These are phyloP conservation scores for Lutjanus erythropterus DNA, from an alignment of 2,113 vertebrate species.

Conservation along the genomic window DNA sequence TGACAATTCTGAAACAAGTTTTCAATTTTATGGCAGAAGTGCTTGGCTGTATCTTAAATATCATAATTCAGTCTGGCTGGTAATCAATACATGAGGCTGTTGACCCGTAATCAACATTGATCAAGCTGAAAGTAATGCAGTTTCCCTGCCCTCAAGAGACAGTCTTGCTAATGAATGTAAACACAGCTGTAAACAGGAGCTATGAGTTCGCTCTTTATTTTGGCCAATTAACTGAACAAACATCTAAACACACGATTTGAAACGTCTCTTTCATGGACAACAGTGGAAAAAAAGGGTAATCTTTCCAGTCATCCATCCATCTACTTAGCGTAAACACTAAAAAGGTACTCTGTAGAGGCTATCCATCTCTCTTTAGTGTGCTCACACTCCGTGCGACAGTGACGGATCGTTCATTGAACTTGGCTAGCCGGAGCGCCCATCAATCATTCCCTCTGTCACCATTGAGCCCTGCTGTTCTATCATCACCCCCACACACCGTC, in stretches of 20 bases:
- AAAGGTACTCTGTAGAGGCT: conserved; percentile 42
- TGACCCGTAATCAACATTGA: conserved; percentile 61
- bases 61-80: conserved; percentile 49
- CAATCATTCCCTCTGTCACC: conserved; percentile 69
- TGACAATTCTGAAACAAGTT: not conserved
- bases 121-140: conserved; percentile 38
- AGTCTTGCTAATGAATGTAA: conserved; percentile 43
- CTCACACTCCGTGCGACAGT: conserved; percentile 62
- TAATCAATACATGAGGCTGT: conserved; percentile 52
- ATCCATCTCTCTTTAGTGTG: conserved; percentile 74
- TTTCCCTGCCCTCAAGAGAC: conserved; percentile 34
- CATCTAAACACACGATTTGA: conserved; percentile 34
- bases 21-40: not conserved
- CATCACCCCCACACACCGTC: conserved; percentile 51
- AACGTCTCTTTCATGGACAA: conserved; percentile 18
- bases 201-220: conserved; percentile 8
- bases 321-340: conserved; percentile 55
- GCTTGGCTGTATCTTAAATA: not conserved
- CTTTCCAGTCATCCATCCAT: conserved; percentile 18
- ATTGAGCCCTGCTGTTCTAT: conserved; percentile 41
- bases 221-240: conserved; percentile 37
- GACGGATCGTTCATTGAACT: conserved; percentile 77
- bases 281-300: not conserved
- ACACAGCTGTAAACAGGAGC: conserved; percentile 52
- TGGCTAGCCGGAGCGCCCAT: conserved; percentile 67